These are phyloP conservation scores for Pyrgilauda ruficollis DNA, from an alignment of 2,113 vertebrate genomes.

Conservation along the genomic window DNA sequence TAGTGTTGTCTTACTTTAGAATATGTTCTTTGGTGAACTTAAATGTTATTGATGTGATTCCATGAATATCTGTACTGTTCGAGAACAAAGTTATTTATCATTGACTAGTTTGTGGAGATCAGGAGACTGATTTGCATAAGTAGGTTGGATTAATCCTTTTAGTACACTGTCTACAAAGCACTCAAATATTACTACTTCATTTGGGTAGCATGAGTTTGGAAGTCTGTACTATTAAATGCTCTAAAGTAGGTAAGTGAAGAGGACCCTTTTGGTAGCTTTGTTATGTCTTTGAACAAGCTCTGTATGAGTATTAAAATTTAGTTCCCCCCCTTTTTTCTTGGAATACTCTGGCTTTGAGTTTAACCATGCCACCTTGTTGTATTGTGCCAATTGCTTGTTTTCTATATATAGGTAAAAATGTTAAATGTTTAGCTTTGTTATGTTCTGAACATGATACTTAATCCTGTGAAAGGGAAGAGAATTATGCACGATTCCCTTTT, in stretches of 20 bases:
- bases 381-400: neutral
- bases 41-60: neutral
- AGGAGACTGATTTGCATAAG: neutral
- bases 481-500: neutral
- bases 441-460: neutral
- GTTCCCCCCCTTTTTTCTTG: rapidly evolving
- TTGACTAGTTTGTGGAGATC: neutral
- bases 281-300: neutral
- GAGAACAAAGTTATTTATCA: neutral
- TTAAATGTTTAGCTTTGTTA: neutral
- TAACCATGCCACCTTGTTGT: neutral
- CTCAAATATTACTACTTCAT: neutral
- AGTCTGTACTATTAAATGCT: neutral
- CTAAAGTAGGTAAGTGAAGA: neutral
- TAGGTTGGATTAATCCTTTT: neutral
- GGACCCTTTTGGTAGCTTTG: neutral
- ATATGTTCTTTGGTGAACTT: neutral
- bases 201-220: neutral
- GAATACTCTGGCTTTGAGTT: neutral
- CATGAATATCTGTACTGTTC: neutral
- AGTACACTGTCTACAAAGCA: neutral
- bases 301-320: neutral
- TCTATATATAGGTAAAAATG: neutral
- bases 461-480: neutral
- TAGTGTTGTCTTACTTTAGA: neutral